Evolutionary conservation across 2,113 vertebrate species (phyloP).

Genomic region (Rattus norvegicus): DNA sequence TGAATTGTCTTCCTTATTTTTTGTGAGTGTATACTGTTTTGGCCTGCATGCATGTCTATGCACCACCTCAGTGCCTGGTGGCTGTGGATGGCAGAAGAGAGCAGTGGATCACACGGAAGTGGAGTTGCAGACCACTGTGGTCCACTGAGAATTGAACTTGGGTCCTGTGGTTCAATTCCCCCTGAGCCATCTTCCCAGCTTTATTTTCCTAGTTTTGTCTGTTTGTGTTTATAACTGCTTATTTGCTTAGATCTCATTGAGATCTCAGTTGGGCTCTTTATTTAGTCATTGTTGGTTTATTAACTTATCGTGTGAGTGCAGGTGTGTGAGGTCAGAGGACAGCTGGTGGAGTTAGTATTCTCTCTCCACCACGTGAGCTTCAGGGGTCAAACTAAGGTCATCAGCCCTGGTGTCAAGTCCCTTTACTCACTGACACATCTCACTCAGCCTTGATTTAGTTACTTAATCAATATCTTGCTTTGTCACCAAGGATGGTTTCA

Average conservation of each 20-base stretch:
- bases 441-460: not conserved
- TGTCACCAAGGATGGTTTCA: not conserved
- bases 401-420: not conserved
- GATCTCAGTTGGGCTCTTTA: not conserved
- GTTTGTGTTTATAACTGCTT: not conserved
- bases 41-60: not conserved
- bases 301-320: not conserved
- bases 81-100: not conserved
- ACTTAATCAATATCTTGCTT: not conserved
- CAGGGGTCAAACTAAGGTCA: not conserved
- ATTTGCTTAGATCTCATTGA: not conserved
- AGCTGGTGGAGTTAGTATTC: not conserved
- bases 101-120: not conserved
- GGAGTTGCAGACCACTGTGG: not conserved
- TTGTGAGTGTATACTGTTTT: not conserved
- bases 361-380: not conserved
- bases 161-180: not conserved
- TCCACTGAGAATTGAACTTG: not conserved
- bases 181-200: not conserved
- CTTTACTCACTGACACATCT: not conserved
- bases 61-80: not conserved
- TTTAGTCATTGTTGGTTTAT: not conserved
- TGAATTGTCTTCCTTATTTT: not conserved
- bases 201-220: not conserved
- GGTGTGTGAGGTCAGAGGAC: not conserved